Conservation (phyloP, 2,797 vertebrate species). For the Brachyalestes nurse region DNA sequence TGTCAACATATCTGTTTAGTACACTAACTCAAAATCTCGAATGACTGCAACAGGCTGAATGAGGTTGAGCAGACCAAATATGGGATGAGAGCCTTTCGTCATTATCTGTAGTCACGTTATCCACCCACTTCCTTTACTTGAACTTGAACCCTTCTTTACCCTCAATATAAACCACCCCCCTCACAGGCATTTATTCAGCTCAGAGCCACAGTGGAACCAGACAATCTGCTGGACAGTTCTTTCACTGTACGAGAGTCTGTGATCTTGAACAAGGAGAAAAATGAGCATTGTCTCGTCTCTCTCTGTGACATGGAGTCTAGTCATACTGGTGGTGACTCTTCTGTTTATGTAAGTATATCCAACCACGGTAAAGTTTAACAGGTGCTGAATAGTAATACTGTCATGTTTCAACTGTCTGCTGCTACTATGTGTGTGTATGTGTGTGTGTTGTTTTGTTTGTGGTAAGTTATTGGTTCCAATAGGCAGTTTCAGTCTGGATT, state of each 20-base stretch:
- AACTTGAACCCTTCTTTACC: neutral
- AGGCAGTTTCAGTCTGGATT: neutral
- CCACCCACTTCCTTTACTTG: neutral
- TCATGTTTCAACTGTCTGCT: neutral
- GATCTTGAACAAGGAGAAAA: neutral
- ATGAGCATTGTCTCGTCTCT: constrained; percentile 40
- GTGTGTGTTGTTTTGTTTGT: too few relatives aligned
- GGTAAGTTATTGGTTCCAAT: neutral
- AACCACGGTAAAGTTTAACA: neutral
- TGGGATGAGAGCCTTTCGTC: neutral
- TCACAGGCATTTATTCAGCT: neutral
- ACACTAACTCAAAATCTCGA: too few relatives aligned
- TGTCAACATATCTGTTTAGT: too few relatives aligned
- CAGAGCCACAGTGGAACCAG: neutral
- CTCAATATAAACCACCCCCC: neutral
- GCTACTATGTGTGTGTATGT: neutral
- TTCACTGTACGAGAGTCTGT: neutral
- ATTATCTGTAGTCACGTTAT: neutral
- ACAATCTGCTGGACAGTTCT: neutral
- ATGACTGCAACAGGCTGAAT: neutral
- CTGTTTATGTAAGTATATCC: constrained; percentile 67
- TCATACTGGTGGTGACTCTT: constrained; percentile 64
- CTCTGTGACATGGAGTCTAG: constrained; percentile 72
- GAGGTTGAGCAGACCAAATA: neutral
- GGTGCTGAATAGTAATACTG: neutral